Base-by-base conservation (phyloP, 1,140 invertebrate species). In the Drosophila watanabei region DNA sequence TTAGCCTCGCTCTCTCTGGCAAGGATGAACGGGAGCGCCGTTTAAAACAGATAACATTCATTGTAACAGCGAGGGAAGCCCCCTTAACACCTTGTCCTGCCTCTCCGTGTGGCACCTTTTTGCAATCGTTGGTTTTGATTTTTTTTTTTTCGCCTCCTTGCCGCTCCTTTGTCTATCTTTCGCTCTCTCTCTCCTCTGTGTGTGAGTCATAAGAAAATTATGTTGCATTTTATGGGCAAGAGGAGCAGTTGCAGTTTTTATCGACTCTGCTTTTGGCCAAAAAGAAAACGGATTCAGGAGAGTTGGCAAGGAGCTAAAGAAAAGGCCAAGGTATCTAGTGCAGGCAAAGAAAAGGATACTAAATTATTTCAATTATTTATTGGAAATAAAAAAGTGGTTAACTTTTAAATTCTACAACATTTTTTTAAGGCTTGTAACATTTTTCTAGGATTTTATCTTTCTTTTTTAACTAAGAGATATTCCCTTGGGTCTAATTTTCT, bases 141-240 rank as follows among this genome's bases (percentile, higher is more conserved):
- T 24, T 24, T 73, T 76, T 24, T 24, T 24, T 80, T 71, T 37
- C 18, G 24, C 39, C 33, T 56, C 18, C 32, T 35, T 18, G 46
- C 20, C 49, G 9, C 30, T 39, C 28, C 58, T 70, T 73, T 79
- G 48, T 24, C 28, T 48, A 30, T n/a, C 13, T 18, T 33, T 57
- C 24, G 52, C 33, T 18, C 35, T 43, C 35, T 14, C 48, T 16
- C 11, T 28, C 14, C 30, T 64, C 45, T 87, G 43, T 84, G 57
- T 89, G 70, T 89, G 79, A 90, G 66, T 90, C 86, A 90, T 90
- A 90, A 90, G 79, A 90, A 90, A 90, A 90, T 90, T 90, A 90
- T 90, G 86, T 90, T 90, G 86, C 86, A 90, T 82, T 90, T 90
- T 86, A 90, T 85, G 86, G 75, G 66, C 45, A 10, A 72, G 69